Evolutionary conservation across 2,888 invertebrate species (phyloP), one percentile per base, ranked within the genome.

Genomic region (Drosophila mulleri): DNA sequence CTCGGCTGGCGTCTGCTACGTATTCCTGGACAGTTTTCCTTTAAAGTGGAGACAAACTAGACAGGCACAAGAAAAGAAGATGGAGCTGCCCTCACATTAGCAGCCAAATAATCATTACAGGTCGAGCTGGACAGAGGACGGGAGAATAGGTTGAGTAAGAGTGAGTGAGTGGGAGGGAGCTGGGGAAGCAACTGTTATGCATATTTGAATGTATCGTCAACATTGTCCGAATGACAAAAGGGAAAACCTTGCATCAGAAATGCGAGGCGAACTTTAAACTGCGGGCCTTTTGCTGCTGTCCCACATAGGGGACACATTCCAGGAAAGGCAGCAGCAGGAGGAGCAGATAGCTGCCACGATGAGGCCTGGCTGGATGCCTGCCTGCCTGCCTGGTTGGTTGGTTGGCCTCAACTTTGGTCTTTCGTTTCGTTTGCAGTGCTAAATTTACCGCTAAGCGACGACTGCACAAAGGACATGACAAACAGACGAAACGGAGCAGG

Each of bases 51-150:
- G 29, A n/a, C 48, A 63, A 64, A 66, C 50, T 47, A 37, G 23
- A 32, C 14, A 23, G n/a, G 6, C 18, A 29, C 7, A 35, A 18
- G 37, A 26, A 47, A 18, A 44, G 45, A 35, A 53, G 50, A 29
- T 63, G 42, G 7, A 42, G 45, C 56, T 72, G 63, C 52, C 79
- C 73, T 75, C 76, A 78, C 77, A 76, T 75, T 74, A 72, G 52
- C 74, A 76, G 61, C 57, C 72, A 69, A 88, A 83, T 83, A 86
- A 88, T 86, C 81, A 87, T 86, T 56, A 71, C 58, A 61, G 63
- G 56, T 29, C 66, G 11, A 23, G 20, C 35, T 37, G 5, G 18
- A n/a, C 16, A 14, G 20, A n/a, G n/a, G n/a, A n/a, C n/a, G n/a
- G n/a, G n/a, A n/a, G n/a, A n/a, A n/a, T n/a, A n/a, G n/a, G n/a